Evolutionary conservation across 2,113 vertebrate genomes (phyloP).

Genomic region (Felis chaus): DNA sequence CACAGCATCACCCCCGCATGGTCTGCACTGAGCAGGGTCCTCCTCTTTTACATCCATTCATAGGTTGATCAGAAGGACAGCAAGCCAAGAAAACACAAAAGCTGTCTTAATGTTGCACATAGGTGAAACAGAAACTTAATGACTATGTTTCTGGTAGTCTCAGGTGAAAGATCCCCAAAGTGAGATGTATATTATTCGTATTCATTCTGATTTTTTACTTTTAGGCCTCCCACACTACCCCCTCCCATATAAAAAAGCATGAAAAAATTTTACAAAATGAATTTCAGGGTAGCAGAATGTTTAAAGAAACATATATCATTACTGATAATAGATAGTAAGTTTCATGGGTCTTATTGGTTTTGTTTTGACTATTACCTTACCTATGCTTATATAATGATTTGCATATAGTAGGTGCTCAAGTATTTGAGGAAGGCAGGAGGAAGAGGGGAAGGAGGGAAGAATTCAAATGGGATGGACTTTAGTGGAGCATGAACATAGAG

Average conservation of each 20-base stretch:
- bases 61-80: neutral
- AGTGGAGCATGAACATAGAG: neutral
- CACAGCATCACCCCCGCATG: neutral
- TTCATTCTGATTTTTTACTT: conserved; percentile 52
- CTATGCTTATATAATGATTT: neutral
- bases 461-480: neutral
- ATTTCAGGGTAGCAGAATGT: neutral
- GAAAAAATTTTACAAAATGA: conserved; percentile 19
- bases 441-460: neutral
- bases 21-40: neutral
- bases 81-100: conserved; percentile 52
- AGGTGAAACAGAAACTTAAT: conserved; percentile 41
- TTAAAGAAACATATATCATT: neutral
- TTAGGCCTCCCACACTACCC: neutral
- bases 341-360: neutral
- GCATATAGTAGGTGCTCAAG: neutral
- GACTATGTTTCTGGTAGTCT: neutral
- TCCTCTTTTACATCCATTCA: conserved; percentile 35
- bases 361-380: neutral
- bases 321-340: neutral
- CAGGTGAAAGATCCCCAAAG: neutral
- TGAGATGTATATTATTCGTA: neutral
- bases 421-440: neutral
- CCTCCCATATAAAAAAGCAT: neutral
- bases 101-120: neutral